These are phyloP conservation scores for Choreutis nemorana DNA, from an alignment of 2,888 invertebrate species.

Conservation along the genomic window DNA sequence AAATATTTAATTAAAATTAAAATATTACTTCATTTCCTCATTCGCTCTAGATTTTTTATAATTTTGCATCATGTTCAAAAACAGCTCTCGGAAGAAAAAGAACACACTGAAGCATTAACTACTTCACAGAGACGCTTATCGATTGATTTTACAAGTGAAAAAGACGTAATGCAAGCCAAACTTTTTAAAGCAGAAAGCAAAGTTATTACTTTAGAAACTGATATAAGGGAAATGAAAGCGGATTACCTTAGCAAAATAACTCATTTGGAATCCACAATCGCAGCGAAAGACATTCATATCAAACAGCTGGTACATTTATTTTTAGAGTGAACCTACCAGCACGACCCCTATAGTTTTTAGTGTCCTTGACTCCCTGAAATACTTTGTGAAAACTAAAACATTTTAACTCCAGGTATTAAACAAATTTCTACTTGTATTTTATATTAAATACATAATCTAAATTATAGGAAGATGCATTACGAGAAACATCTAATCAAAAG, in stretches of 20 bases:
- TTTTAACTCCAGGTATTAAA: slow-evolving; percentile 5
- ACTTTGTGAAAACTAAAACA: not conserved
- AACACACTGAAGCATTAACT: slow-evolving; percentile 39
- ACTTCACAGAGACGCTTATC: slow-evolving; percentile 47
- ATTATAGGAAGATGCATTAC: slow-evolving; percentile 45
- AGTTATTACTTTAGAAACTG: slow-evolving; percentile 52
- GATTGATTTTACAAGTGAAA: slow-evolving; percentile 49
- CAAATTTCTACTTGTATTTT: slow-evolving; percentile 6
- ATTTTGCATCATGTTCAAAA: slow-evolving; percentile 25
- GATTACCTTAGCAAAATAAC: slow-evolving; percentile 68
- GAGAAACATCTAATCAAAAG: slow-evolving; percentile 52
- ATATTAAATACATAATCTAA: slow-evolving; percentile 1
- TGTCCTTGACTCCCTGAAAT: not conserved
- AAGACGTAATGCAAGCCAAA: slow-evolving; percentile 51
- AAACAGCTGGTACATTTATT: slow-evolving; percentile 64
- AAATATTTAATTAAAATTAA: slow-evolving; percentile 7
- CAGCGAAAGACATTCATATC: slow-evolving; percentile 67
- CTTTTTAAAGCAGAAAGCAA: slow-evolving; percentile 54
- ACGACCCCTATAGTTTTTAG: slow-evolving; percentile 10
- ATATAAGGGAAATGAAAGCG: slow-evolving; percentile 60
- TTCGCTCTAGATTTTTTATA: not conserved
- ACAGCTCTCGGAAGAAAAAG: slow-evolving; percentile 59
- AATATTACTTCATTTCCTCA: slow-evolving; percentile 2
- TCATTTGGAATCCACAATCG: slow-evolving; percentile 64
- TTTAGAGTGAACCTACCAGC: slow-evolving; percentile 16